Conservation (phyloP, 2,113 vertebrate species). For the Cebidichthys violaceus region DNA sequence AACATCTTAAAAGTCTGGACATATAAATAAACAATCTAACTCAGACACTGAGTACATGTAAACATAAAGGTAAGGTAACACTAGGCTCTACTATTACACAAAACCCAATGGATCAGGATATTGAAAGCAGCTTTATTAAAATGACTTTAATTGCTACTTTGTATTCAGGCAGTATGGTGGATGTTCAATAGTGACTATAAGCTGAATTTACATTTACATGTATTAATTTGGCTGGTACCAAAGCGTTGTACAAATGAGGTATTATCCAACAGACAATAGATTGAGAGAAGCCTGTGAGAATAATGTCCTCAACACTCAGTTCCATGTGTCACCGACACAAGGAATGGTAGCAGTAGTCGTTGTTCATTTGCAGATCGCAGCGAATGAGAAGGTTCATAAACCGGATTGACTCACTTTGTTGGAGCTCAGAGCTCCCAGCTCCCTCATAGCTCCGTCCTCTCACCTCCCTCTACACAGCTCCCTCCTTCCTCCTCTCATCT, state of each 20-base stretch:
- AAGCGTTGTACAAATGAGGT: constrained; percentile 3
- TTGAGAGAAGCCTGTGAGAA: not conserved
- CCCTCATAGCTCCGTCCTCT: not conserved
- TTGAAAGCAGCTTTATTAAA: constrained; percentile 19
- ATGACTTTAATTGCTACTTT: constrained; percentile 26
- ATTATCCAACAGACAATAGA: not conserved
- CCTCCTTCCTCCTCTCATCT: not conserved
- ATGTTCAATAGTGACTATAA: not conserved
- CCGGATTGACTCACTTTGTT: not conserved
- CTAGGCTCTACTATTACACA: not conserved
- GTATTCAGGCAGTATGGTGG: constrained; percentile 13
- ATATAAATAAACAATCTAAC: not conserved
- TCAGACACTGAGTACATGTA: not conserved
- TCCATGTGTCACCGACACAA: not conserved
- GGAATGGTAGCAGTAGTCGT: not conserved
- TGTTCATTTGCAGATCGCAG: not conserved
- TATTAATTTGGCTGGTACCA: constrained; percentile 1
- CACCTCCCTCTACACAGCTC: not conserved
- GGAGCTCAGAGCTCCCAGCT: not conserved
- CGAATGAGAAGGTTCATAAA: not conserved
- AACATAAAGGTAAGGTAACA: not conserved
- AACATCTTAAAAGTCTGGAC: not conserved
- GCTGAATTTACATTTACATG: constrained; percentile 36
- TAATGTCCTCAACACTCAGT: not conserved
- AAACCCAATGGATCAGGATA: constrained; percentile 7